These are phyloP conservation scores for Lasioglossum marginatum DNA, from an alignment of 2,888 invertebrate species.

Conservation along the genomic window DNA sequence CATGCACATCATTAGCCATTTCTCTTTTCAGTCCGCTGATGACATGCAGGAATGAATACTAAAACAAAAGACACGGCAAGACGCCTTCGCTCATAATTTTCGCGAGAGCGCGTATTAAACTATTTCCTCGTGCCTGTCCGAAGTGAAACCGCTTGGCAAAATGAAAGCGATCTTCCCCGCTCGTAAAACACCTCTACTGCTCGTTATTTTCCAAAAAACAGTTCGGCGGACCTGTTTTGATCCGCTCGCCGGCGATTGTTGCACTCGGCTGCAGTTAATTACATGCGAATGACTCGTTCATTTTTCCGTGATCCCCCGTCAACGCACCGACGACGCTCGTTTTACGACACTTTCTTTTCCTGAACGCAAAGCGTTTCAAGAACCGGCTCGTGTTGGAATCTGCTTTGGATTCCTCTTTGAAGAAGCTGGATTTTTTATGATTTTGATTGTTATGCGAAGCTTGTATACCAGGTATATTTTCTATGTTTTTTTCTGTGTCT, in stretches of 20 bases:
- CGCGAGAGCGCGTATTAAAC: not conserved
- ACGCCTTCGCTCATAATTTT: constrained; percentile 28
- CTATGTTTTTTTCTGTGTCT: not conserved
- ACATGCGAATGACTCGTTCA: constrained; percentile 39
- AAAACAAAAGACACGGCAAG: not conserved
- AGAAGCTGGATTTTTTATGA: not conserved
- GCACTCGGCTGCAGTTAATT: constrained; percentile 45
- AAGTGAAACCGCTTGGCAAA: constrained; percentile 45
- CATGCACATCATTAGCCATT: too few relatives aligned
- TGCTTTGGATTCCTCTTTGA: not conserved
- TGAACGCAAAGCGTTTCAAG: constrained; percentile 25
- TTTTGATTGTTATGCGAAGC: not conserved
- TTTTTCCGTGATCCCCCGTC: constrained; percentile 43
- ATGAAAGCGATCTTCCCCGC: constrained; percentile 51
- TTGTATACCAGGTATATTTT: not conserved
- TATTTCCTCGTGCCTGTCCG: constrained; percentile 28
- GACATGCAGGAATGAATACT: not conserved
- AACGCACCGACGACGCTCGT: constrained; percentile 11
- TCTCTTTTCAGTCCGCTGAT: not conserved
- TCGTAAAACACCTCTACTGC: constrained; percentile 44
- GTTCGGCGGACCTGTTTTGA: not conserved
- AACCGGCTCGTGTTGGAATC: not conserved
- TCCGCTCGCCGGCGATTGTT: constrained; percentile 29
- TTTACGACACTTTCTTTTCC: constrained; percentile 69
- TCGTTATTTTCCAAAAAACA: constrained; percentile 16